Conservation (phyloP, 2,113 vertebrate genomes). For the Charadrius vociferus region DNA sequence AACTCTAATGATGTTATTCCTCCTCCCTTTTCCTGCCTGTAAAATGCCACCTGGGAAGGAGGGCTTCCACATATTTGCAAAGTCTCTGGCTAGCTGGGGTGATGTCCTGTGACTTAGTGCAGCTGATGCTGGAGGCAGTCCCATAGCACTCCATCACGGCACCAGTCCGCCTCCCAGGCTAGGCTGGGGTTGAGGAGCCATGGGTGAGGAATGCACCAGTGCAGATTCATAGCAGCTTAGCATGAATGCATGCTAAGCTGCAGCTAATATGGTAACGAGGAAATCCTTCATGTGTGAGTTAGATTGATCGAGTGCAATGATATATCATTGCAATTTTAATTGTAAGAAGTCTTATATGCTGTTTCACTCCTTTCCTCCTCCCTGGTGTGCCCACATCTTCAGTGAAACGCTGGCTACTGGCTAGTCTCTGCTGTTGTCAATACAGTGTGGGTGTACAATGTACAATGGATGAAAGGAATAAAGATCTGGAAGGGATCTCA, state of each 20-base stretch:
- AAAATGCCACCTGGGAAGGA: background rate
- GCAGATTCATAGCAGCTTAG: background rate
- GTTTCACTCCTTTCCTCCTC: background rate
- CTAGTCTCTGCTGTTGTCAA: background rate
- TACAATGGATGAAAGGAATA: background rate
- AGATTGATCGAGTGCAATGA: fast-evolving
- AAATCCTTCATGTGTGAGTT: background rate
- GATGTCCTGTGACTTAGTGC: background rate
- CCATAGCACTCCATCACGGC: background rate
- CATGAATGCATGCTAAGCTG: fast-evolving
- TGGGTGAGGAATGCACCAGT: too few relatives aligned
- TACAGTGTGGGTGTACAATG: background rate
- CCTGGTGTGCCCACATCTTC: background rate
- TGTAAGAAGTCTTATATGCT: background rate
- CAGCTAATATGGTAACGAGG: background rate
- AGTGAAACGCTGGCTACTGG: fast-evolving
- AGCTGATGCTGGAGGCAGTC: background rate
- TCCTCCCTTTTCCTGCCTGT: background rate
- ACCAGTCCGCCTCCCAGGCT: background rate
- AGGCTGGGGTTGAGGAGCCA: background rate
- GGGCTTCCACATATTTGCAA: background rate
- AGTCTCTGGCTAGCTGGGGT: background rate
- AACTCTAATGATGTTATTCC: background rate
- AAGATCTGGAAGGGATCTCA: background rate
- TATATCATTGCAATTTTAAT: background rate